A percentile compares a stretch with the other conserved stretches of the same genome.
Evolutionary conservation across 2,888 invertebrate species (phyloP).

Genomic region (Scaptomyza tumidula): DNA sequence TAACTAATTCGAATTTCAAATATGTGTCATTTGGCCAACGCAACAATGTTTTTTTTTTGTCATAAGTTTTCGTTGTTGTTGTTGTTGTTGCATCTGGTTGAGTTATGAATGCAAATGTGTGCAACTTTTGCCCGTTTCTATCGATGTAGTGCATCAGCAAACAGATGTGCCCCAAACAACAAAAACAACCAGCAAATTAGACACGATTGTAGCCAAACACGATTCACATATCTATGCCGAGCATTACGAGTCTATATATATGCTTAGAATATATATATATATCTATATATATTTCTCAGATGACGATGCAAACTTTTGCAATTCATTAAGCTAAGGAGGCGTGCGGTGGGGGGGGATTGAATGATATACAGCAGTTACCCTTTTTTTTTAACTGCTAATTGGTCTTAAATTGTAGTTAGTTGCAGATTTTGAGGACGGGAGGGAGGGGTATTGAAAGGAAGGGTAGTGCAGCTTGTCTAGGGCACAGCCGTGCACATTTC

Average conservation of each 20-base stretch:
- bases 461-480: constrained; percentile 44
- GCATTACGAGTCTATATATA: constrained; percentile 7
- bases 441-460: background rate
- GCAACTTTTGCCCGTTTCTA: constrained; percentile 61
- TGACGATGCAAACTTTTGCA: constrained; percentile 31
- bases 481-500: constrained; percentile 73
- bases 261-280: constrained; percentile 10
- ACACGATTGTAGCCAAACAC: constrained; percentile 69
- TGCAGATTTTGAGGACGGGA: too few relatives aligned
- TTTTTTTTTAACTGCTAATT: constrained; percentile 71
- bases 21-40: constrained; percentile 73
- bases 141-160: constrained; percentile 76
- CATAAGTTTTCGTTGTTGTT: constrained; percentile 24
- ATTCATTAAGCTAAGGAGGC: constrained; percentile 42
- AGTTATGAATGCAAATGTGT: constrained; percentile 80
- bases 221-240: constrained; percentile 53
- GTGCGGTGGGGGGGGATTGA: background rate
- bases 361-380: constrained; percentile 69
- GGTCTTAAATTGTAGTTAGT: constrained; percentile 55
- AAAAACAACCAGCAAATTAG: constrained; percentile 57
- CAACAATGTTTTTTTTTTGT: constrained; percentile 46
- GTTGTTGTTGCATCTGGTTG: constrained; percentile 60
- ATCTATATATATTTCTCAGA: constrained; percentile 20
- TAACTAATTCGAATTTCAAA: constrained; percentile 73
- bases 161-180: constrained; percentile 57